phyloP scores from a whole-genome alignment of 2,113 vertebrate species.

The Saguinus midas region DNA sequence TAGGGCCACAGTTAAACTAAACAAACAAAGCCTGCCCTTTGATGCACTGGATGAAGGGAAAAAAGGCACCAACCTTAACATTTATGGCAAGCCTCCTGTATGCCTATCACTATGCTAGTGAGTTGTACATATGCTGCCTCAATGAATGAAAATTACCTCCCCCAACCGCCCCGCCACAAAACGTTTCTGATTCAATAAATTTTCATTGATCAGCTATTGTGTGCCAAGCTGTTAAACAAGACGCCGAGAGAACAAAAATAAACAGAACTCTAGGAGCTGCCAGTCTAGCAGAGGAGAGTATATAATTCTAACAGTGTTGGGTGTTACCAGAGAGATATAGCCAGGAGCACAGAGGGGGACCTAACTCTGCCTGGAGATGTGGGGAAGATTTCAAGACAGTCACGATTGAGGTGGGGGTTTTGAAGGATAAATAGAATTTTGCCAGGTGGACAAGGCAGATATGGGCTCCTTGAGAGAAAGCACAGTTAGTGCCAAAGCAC shows the following conservation, averaged over 20 bases:
- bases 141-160: neutral
- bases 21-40: neutral
- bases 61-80: neutral
- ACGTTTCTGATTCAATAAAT: neutral
- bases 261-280: neutral
- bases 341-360: neutral
- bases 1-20: neutral
- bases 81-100: neutral
- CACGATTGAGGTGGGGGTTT: neutral
- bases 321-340: neutral
- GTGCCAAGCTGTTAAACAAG: slow-evolving; percentile 19
- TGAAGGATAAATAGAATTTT: slow-evolving; percentile 13
- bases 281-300: neutral
- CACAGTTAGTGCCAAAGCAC: neutral
- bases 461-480: neutral
- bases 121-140: neutral
- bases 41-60: neutral
- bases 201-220: slow-evolving; percentile 30
- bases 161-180: neutral
- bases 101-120: neutral
- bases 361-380: neutral
- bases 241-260: neutral
- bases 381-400: neutral
- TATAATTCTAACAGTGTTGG: neutral
- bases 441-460: neutral